Percentiles rank a stretch among this genome's conserved stretches.
These are phyloP conservation scores for Meles meles DNA, from an alignment of 2,113 vertebrate genomes.

Conservation along the genomic window DNA sequence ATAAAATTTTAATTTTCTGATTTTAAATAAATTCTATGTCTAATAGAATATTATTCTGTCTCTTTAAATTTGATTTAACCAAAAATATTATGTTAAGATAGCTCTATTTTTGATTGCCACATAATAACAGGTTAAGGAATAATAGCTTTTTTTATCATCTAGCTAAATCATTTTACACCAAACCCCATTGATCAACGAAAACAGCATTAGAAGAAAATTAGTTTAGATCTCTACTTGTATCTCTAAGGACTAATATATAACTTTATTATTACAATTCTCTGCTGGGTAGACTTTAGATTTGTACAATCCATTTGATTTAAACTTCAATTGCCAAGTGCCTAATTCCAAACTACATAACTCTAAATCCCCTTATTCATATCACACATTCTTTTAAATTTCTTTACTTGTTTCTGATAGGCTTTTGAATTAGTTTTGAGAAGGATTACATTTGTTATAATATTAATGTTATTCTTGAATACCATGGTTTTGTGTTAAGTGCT, in stretches of 20 bases:
- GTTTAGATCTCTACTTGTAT: neutral
- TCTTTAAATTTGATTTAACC: neutral
- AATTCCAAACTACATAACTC: neutral
- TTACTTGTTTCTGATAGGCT: neutral
- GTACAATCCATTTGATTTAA: constrained; percentile 42
- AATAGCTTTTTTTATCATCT: neutral
- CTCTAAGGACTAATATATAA: neutral
- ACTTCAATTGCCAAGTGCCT: neutral
- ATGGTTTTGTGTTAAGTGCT: neutral
- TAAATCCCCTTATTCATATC: neutral
- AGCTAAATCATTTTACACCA: neutral
- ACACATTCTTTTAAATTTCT: neutral
- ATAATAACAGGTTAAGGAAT: neutral
- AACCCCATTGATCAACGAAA: neutral
- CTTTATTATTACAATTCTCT: constrained; percentile 10
- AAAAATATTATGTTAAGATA: neutral
- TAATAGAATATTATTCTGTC: neutral
- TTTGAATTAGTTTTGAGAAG: neutral
- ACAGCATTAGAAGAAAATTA: constrained; percentile 10
- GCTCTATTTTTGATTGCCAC: neutral
- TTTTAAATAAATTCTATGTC: neutral
- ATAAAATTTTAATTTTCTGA: neutral
- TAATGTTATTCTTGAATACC: neutral
- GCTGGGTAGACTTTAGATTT: neutral
- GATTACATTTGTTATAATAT: neutral